Base-by-base conservation (phyloP, 2,113 vertebrate genomes). In the Lynx canadensis region DNA sequence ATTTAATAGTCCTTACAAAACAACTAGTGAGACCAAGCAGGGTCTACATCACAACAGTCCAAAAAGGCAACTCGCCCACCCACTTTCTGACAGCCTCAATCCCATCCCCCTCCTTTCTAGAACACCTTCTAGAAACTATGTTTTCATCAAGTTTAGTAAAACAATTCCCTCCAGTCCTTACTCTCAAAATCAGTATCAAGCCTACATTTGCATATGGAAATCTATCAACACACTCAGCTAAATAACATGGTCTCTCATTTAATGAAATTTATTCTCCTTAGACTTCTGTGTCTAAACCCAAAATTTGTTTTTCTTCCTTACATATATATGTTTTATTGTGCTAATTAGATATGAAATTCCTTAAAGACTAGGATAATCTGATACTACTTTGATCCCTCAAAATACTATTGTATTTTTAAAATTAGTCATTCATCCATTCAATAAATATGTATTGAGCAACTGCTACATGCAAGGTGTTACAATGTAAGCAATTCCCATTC, bases 361-460 rank as follows among this genome's bases (percentile, higher is more conserved):
- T 41, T 68, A 18, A 89, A 13, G 63, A 89, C 31, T 5, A 45
- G 79, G 48, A 41, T n/a, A 74, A 80, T 5, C 45, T 74, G 88
- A 55, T 33, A 68, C 76, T 27, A n/a, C 33, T 82, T 94, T 82
- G 36, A 74, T 86, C 33, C 82, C 48, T 89, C 31, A 36, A 89
- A 55, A 38, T 36, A 25, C 0, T 48, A 78, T 48, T 48, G 2
- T 57, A 21, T 81, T 65, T 78, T 79, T 85, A 81, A 92, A 95
- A 65, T 74, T 31, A 97, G 90, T 91, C 19, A 94, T 73, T 92
- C 66, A 73, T 65, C 33, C 19, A 76, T 27, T 92, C 41, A 29
- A 73, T 71, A 71, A 73, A 86, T 92, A 92, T 65, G 71, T 83
- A 73, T 41, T n/a, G 8, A 93, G 4, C 4, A 82, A 12, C 36